Percentiles rank a stretch among this genome's conserved stretches.
These are phyloP conservation scores for Mobula birostris DNA, from an alignment of 2,113 vertebrate species.

Conservation along the genomic window DNA sequence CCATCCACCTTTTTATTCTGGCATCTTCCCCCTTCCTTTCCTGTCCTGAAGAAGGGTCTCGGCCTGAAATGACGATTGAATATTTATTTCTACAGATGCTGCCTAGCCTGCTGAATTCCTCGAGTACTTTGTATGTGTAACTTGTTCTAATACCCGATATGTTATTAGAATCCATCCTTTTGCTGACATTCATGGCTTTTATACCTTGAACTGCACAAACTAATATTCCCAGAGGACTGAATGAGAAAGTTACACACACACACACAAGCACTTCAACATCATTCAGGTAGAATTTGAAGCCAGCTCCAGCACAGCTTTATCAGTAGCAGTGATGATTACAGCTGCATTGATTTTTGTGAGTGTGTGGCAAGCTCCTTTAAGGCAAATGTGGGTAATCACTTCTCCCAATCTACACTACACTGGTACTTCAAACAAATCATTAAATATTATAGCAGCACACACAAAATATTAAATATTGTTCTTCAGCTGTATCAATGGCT, in stretches of 20 bases:
- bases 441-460: too few species aligned
- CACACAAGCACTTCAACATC: too few species aligned
- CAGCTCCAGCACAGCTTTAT: neutral
- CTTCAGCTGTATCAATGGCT: neutral
- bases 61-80: too few species aligned
- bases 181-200: constrained; percentile 6
- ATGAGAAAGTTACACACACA: neutral
- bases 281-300: neutral
- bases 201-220: neutral
- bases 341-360: neutral
- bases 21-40: too few species aligned
- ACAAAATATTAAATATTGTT: neutral
- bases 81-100: too few species aligned
- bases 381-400: neutral
- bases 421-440: neutral
- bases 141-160: too few species aligned
- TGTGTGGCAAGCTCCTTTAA: neutral
- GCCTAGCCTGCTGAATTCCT: too few species aligned
- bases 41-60: too few species aligned
- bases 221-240: neutral
- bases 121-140: too few species aligned
- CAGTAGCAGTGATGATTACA: neutral
- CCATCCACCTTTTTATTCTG: too few species aligned
- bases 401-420: neutral
- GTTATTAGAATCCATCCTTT: neutral